Base-by-base conservation (phyloP, 30 jellyfish, hydroid and myxozoan species). In the Pelagia noctiluca region DNA sequence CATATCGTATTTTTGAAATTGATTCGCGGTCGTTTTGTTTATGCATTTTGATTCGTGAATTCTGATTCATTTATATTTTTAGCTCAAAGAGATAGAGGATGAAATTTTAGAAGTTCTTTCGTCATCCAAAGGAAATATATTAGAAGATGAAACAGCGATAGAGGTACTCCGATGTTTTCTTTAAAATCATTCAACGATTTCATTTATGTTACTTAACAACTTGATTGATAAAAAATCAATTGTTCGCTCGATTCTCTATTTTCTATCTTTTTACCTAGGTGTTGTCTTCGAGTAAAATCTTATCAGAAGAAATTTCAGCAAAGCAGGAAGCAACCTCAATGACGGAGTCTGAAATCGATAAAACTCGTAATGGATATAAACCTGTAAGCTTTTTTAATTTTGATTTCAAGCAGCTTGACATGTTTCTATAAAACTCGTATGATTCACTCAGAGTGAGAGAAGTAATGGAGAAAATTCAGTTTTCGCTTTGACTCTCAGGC, bases 91-190 rank as follows among this genome's bases (percentile, higher is more conserved):
- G 16, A 42, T 42, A 8, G 57, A 42, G 16, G 57, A 42, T 16
- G 16, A 42, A 16, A 42, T 42, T 42, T 16, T 42, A 42, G 57
- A 42, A 42, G 57, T 42, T 16, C 57, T 42, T 42, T 42, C 57
- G 12, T 42, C 57, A 8, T 42, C 57, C 12, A 42, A 42, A 42
- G 57, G 57, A 8, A 42, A 42, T 42, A 83, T 83, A 31, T 61
- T 83, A 60, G 93, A 83, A 70, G 93, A 83, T 38, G 93, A 83
- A 67, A 83, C 87, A 2, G 93, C 93, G 10, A 83, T 83, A 1
- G 93, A 83, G 93, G 93, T 71, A 37, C 2, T 10, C 16, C n/a
- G 11, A 50, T 35, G 31, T n/a, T 10, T 36, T 21, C n/a, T 31
- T 28, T 24, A 7, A 8, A 31, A 12, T 13, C 33, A 35, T 29